Evolutionary conservation across 2,113 vertebrate species (phyloP).

Genomic region (Tinamus guttatus): DNA sequence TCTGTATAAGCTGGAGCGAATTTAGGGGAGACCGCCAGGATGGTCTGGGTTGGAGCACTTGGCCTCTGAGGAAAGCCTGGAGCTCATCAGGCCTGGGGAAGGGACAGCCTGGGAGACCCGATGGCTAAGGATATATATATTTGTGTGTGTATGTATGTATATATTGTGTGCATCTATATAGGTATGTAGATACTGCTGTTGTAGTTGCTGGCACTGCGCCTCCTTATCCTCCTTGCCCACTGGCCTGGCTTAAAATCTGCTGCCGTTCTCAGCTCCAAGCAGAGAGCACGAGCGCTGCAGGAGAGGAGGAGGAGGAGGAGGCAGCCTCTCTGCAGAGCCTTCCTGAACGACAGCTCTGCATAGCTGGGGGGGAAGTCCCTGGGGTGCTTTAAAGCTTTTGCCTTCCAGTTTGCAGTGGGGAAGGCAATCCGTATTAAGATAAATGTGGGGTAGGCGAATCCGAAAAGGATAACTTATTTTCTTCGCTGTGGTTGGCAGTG

Average conservation of each 20-base stretch:
- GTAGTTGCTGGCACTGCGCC: background rate
- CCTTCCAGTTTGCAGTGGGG: background rate
- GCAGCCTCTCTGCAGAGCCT: background rate
- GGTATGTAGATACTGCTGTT: background rate
- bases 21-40: background rate
- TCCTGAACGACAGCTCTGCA: background rate
- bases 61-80: background rate
- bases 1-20: background rate
- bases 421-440: background rate
- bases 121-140: background rate
- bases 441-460: background rate
- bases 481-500: background rate
- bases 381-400: background rate
- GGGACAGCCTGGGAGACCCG: background rate
- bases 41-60: background rate
- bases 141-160: background rate
- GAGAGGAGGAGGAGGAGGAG: background rate
- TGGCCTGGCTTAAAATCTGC: background rate
- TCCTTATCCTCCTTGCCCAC: background rate
- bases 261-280: background rate
- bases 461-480: constrained; percentile 28
- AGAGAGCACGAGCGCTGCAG: too few species aligned
- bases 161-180: background rate
- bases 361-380: background rate
- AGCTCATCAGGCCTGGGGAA: background rate